phyloP scores from a whole-genome alignment of 2,888 invertebrate species.

The Nudaria mundana region DNA sequence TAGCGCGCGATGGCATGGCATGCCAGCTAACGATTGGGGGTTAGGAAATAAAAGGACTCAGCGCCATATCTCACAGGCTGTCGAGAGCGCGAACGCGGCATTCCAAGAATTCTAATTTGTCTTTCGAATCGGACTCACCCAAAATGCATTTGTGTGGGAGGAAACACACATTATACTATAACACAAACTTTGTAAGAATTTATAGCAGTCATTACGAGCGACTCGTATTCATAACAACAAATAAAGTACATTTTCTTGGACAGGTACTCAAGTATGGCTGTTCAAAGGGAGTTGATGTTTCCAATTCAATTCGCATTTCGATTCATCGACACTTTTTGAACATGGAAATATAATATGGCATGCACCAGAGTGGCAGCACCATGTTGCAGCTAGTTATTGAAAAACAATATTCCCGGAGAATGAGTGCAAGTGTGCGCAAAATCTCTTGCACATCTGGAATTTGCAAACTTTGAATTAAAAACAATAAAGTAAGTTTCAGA shows the following conservation, averaged over 20 bases:
- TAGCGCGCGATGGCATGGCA: conserved; percentile 21
- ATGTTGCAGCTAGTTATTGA: no score
- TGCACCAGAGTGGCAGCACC: no score
- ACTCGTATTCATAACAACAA: conserved; percentile 5
- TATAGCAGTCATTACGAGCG: conserved; percentile 15
- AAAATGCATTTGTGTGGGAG: conserved; percentile 48
- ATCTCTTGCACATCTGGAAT: conserved; percentile 6
- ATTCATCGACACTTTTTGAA: no score
- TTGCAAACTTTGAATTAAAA: conserved; percentile 12
- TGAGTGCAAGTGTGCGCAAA: no score
- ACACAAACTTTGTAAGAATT: conserved; percentile 22
- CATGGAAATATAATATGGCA: no score
- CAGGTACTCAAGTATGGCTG: no score
- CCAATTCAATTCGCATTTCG: no score
- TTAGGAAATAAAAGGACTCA: conserved; percentile 38
- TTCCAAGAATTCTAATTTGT: conserved; percentile 65
- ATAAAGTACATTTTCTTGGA: no score
- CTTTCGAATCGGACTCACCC: conserved; percentile 41
- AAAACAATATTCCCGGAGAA: no score
- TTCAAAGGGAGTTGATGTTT: no score
- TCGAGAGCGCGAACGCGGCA: conserved; percentile 42
- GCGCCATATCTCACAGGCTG: conserved; percentile 48
- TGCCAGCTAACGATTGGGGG: conserved; percentile 21
- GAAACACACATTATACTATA: conserved; percentile 35
- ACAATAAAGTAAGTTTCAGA: no score